Evolutionary conservation across 2,888 invertebrate species (phyloP).

Genomic region (Bruchidius siliquastri): DNA sequence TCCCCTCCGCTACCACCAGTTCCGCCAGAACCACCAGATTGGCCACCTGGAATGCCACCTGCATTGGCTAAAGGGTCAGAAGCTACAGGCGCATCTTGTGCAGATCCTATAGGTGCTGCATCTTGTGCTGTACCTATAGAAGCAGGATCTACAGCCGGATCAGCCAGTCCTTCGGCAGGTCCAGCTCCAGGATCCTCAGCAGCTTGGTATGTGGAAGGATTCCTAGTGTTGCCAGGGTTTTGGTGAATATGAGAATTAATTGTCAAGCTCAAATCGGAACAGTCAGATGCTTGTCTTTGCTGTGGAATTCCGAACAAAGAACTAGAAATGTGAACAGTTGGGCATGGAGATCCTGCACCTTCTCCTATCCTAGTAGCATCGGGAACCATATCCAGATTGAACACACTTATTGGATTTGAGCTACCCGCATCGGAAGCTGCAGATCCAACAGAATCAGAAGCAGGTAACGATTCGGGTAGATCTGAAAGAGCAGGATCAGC

Average conservation of each 20-base stretch:
- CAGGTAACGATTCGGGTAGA: not conserved
- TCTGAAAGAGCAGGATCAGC: slow-evolving; percentile 16
- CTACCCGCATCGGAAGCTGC: slow-evolving; percentile 3
- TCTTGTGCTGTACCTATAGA: slow-evolving; percentile 34
- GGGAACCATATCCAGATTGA: slow-evolving; percentile 36
- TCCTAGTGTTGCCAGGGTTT: slow-evolving; percentile 31
- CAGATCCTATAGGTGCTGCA: slow-evolving; percentile 24
- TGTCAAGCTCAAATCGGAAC: slow-evolving; percentile 65
- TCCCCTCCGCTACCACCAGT: slow-evolving; percentile 24
- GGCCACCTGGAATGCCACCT: slow-evolving; percentile 17
- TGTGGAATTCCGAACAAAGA: slow-evolving; percentile 51
- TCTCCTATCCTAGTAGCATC: slow-evolving; percentile 22
- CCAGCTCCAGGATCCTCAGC: slow-evolving; percentile 6
- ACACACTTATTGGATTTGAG: slow-evolving; percentile 31
- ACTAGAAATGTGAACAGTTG: slow-evolving; percentile 55
- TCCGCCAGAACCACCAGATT: slow-evolving; percentile 10
- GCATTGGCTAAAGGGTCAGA: slow-evolving; percentile 14
- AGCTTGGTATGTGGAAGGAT: slow-evolving; percentile 32
- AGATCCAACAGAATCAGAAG: slow-evolving; percentile 3
- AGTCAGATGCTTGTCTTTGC: slow-evolving; percentile 54
- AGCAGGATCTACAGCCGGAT: slow-evolving; percentile 42
- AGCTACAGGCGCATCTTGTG: slow-evolving; percentile 18
- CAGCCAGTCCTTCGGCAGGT: not conserved
- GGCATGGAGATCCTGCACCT: slow-evolving; percentile 42
- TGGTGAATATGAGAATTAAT: slow-evolving; percentile 66